Conservation (phyloP, 2,888 invertebrate genomes). For the Yponomeuta malinellus region DNA sequence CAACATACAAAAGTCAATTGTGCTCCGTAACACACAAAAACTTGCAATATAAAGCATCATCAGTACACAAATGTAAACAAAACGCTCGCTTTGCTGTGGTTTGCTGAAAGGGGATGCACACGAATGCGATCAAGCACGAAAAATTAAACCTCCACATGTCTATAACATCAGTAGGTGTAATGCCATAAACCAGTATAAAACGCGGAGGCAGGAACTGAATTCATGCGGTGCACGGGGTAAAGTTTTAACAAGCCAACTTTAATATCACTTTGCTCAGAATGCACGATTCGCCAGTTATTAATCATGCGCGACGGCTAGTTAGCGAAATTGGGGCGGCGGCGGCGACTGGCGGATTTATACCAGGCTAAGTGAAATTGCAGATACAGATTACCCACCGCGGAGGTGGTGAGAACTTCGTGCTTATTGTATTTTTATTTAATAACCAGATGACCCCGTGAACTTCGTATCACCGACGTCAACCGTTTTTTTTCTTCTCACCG, state of each 20-base stretch:
- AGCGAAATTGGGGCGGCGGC: constrained; percentile 58
- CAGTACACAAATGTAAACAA: too few species aligned
- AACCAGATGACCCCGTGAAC: too few species aligned
- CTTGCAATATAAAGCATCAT: too few species aligned
- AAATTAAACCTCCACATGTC: background rate
- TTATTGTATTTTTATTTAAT: background rate
- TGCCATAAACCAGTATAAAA: constrained; percentile 12
- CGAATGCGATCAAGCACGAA: background rate
- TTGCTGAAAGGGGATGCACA: too few species aligned
- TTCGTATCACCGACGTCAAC: too few species aligned
- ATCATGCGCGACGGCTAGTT: constrained; percentile 72
- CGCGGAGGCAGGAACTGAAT: constrained; percentile 38
- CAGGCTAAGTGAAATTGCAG: constrained; percentile 10
- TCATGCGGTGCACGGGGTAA: constrained; percentile 56
- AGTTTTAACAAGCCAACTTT: constrained; percentile 76
- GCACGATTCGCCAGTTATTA: constrained; percentile 71
- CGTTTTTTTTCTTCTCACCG: too few species aligned
- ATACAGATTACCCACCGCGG: constrained; percentile 8
- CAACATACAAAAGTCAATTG: too few species aligned
- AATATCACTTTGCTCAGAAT: constrained; percentile 71
- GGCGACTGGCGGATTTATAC: constrained; percentile 24
- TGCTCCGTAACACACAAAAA: too few species aligned
- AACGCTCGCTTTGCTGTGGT: background rate
- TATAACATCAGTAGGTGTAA: constrained; percentile 3
- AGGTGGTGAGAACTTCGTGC: background rate